Base-by-base conservation (phyloP, 2,113 vertebrate genomes). In the Oryzias curvinotus region DNA sequence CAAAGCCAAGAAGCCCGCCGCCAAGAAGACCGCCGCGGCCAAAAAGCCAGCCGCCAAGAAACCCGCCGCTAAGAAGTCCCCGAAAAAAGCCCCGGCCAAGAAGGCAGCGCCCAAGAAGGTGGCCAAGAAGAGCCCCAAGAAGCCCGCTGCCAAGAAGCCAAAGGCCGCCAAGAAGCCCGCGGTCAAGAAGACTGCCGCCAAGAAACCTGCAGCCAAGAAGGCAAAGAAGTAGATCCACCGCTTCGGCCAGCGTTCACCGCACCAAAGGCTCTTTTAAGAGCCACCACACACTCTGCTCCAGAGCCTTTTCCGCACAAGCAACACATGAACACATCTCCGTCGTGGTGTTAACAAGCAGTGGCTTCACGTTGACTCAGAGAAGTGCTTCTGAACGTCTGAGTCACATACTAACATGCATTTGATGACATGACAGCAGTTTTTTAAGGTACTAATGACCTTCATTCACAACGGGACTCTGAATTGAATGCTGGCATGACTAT, bases 201-300 rank as follows among this genome's bases (percentile, higher is more conserved):
- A 69, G 55, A 73, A 61, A 3, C 1, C 61, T 1, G 17, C 59
- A 1, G 30, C 65, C 5, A 75, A 68, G 55, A 73, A 61, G 52
- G 12, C 45, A 8, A 75, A 69, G 49, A 71, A 71, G n/a, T 70
- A 47, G 42, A 52, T 15, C 1, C 1, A 3, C 1, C 13, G 4
- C 30, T 41, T 13, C 10, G 5, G 30, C 63, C 18, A n/a, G 30
- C 0, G 4, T 25, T 36, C 36, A 36, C 36, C 48, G 62, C 54
- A 70, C 7, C 62, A 80, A 80, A 47, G 71, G 77, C 71, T 81
- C 73, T 81, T 81, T 72, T 81, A 64, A 81, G 78, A 73, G 73
- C 73, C 78, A 51, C 68, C 73, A 67, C 52, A 14, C 1, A 13
- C 3, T 52, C 52, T 0, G 0, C 49, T 54, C 45, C 17, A 18